A percentile compares a stretch with the other conserved stretches of the same genome.
Conservation (phyloP, 2,888 invertebrate genomes). For the Spisula solida region DNA sequence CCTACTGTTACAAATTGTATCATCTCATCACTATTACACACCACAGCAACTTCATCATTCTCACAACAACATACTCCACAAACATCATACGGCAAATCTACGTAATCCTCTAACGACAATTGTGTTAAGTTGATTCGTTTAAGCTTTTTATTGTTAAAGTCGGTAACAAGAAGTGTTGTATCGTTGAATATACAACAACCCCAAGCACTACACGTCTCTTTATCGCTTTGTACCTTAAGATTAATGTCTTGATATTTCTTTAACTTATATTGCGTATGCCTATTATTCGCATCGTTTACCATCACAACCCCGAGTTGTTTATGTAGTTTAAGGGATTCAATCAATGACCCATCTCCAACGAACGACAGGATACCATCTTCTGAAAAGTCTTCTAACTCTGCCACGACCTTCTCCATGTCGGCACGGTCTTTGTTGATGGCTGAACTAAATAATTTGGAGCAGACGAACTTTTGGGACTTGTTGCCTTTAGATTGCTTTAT, state of each 20-base stretch:
- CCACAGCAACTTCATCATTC: background rate
- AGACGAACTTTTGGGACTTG: background rate
- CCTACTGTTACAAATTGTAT: constrained; percentile 25
- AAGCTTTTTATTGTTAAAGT: too few species aligned
- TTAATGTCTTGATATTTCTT: too few species aligned
- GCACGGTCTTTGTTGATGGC: background rate
- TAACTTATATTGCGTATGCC: too few species aligned
- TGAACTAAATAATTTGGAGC: background rate
- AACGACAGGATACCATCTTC: background rate
- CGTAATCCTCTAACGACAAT: too few species aligned
- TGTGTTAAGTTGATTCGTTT: too few species aligned
- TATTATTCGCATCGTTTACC: too few species aligned
- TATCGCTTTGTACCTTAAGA: too few species aligned
- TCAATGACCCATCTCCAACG: background rate
- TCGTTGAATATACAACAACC: too few species aligned
- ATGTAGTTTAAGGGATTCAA: background rate
- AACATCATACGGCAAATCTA: background rate
- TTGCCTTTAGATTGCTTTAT: background rate
- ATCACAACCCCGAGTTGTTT: background rate
- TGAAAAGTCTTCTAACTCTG: background rate
- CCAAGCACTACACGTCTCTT: too few species aligned
- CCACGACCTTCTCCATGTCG: background rate
- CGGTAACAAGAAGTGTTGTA: too few species aligned
- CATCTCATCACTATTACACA: background rate
- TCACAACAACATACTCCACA: background rate